Conservation (phyloP, 2,797 vertebrate species). For the Halcyon leucocephala region DNA sequence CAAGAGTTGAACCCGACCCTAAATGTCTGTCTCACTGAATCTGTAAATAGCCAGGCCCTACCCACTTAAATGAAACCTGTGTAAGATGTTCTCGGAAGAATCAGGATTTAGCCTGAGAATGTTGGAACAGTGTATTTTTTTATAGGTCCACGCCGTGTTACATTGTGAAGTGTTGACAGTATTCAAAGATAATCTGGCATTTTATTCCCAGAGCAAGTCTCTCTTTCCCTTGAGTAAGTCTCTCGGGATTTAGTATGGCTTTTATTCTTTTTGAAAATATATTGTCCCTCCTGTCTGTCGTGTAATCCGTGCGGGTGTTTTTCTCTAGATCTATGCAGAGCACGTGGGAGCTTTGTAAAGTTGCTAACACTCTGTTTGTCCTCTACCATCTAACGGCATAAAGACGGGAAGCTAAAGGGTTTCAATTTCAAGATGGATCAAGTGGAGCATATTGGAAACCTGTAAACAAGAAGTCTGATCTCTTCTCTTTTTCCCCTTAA, state of each 20-base stretch:
- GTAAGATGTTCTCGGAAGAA: not conserved
- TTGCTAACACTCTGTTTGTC: not conserved
- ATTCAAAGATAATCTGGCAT: not conserved
- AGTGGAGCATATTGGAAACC: conserved; percentile 44
- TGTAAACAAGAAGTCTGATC: conserved; percentile 51
- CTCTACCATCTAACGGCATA: not conserved
- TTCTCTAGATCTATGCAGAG: not conserved
- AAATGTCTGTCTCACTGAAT: not conserved
- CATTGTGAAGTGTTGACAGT: not conserved
- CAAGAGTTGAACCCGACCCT: not conserved
- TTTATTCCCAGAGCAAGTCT: not conserved
- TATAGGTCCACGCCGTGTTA: not conserved
- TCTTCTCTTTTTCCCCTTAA: not conserved
- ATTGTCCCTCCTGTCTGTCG: not conserved
- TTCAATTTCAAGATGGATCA: conserved; percentile 59
- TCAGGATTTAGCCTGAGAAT: not conserved
- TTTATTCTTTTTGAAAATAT: not conserved
- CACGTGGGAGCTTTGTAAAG: not conserved
- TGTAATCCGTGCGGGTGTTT: not conserved
- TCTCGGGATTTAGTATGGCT: not conserved
- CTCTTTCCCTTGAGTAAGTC: not conserved
- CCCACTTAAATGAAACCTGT: not conserved
- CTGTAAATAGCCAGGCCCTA: not conserved
- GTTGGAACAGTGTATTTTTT: not conserved
- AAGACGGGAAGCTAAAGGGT: conserved; percentile 23